Base-by-base conservation (phyloP, 2,888 invertebrate genomes). In the Heliconius hortense region DNA sequence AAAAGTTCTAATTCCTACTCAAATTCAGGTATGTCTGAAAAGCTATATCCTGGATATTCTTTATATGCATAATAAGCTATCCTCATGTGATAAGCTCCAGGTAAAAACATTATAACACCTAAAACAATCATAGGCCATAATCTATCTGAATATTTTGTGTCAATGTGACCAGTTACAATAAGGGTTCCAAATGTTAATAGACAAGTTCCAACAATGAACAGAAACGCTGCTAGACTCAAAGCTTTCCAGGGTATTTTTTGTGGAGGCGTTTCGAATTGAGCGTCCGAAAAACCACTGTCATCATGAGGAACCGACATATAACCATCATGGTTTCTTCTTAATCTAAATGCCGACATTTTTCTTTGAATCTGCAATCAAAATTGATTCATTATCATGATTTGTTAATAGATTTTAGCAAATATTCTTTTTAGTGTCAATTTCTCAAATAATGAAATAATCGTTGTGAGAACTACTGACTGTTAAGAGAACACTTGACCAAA, bases 41-140 rank as follows among this genome's bases (percentile, higher is more conserved):
- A 98, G 68, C 97, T 97, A 88, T 96, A 98, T 1, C 98, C 98
- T 72, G 96, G 96, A 84, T 97, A 96, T 85, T 97, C 96, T 82
- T 96, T 96, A 88, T 96, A 97, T 0, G 98, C 98, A 90, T 96
- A 97, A 86, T 97, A 96, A 53, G 98, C 97, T 85, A 98, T 97
- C 82, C 97, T 95, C 69, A 98, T 96, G 87, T 98, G 98, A 90
- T 98, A 98, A 72, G 97, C 97, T 62, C 98, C 98, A 0, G 98
- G 98, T 81, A 98, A 96, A 85, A 98, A 98, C 97, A 98, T 98
- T 60, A 98, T 94, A 31, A 95, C 94, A 53, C 98, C 98, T 84
- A 98, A 93, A 81, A 98, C 96, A 79, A 98, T 96, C 89, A 98
- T 95, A 1, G 98, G 98, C 97, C 97, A 98, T 87, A 97, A 96